phyloP scores from a whole-genome alignment of 2,888 invertebrate genomes.

The Agrotis ipsilon region DNA sequence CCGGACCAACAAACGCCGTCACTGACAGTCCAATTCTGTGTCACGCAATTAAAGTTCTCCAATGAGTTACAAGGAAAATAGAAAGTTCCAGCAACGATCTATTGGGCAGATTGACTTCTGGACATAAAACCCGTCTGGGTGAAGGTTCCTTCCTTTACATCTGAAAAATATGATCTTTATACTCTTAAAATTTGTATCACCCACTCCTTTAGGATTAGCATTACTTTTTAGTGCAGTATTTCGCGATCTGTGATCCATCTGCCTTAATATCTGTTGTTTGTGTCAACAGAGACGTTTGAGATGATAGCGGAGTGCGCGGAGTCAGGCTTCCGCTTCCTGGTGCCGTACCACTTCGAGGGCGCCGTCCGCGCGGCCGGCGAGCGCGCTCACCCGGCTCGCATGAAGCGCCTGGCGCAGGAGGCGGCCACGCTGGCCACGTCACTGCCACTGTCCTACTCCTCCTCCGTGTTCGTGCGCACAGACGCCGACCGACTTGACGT shows the following conservation, averaged over 20 bases:
- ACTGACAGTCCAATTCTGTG: too few relatives aligned
- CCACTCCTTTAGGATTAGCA: too few relatives aligned
- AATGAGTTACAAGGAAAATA: too few relatives aligned
- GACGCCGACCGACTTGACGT: constrained; percentile 98
- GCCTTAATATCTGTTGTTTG: neutral
- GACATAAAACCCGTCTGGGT: too few relatives aligned
- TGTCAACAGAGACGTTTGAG: constrained; percentile 95
- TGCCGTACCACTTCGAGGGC: constrained; percentile 97
- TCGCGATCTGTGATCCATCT: too few relatives aligned
- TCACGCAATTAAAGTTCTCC: too few relatives aligned
- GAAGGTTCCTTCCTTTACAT: too few relatives aligned
- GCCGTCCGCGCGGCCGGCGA: constrained; percentile 97
- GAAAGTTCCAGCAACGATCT: too few relatives aligned
- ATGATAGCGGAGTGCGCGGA: constrained; percentile 96
- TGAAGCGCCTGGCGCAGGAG: constrained; percentile 98
- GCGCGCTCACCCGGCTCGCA: constrained; percentile 96
- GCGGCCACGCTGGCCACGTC: constrained; percentile 98
- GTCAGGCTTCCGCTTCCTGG: constrained; percentile 95
- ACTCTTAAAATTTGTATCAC: too few relatives aligned
- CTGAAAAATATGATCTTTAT: too few relatives aligned
- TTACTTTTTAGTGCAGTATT: neutral
- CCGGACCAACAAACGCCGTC: too few relatives aligned
- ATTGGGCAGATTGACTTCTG: too few relatives aligned
- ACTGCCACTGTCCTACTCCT: constrained; percentile 97
- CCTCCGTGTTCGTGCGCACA: constrained; percentile 98